Base-by-base conservation (phyloP, 2,797 vertebrate genomes). In the Podarcis lilfordi region DNA sequence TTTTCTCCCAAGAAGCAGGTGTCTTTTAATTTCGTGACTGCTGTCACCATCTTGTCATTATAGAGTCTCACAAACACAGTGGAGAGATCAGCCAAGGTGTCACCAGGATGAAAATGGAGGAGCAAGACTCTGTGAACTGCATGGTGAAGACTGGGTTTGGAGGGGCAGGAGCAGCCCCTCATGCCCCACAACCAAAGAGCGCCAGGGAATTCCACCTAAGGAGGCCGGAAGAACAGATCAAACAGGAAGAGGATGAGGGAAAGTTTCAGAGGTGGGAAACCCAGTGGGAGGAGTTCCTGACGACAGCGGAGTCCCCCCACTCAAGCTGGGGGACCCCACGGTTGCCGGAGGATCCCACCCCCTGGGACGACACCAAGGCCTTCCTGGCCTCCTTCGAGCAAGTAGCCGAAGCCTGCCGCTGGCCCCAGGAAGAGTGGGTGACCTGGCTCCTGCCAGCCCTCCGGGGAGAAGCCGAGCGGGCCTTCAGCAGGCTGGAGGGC, bases 341-440 rank as follows among this genome's bases (percentile, higher is more conserved):
- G 61, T 37, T 68, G 15, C 27, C 66, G 25, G 68, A 55, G 43
- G 82, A 77, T 40, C 40, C 75, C 75, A 11, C 21, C 3, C 75
- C 75, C 0, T 77, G 75, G 75, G 68, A 72, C 0, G 82, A 84
- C 61, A 8, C 82, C 0, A 84, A 55, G 43, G 68, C 43, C 82
- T 72, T 82, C n/a, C 35, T 82, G 80, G 61, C 80, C 80, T 40
- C 61, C 35, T 82, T 82, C 2, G 80, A 82, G 80, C 80, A 82
- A 66, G 80, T 82, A 25, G 80, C 80, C 37, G 15, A 82, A 37
- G 80, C 80, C 61, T 82, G 80, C 61, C 35, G 37, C 6, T 82
- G 80, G 80, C 80, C 80, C 61, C 17, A 17, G 2, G 59, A 21
- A 5, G 59, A 61, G 4, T 61, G 59, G 59, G 17, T 5, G 59